Base-by-base conservation (phyloP, 2,888 invertebrate species). In the Tetragonisca angustula region DNA sequence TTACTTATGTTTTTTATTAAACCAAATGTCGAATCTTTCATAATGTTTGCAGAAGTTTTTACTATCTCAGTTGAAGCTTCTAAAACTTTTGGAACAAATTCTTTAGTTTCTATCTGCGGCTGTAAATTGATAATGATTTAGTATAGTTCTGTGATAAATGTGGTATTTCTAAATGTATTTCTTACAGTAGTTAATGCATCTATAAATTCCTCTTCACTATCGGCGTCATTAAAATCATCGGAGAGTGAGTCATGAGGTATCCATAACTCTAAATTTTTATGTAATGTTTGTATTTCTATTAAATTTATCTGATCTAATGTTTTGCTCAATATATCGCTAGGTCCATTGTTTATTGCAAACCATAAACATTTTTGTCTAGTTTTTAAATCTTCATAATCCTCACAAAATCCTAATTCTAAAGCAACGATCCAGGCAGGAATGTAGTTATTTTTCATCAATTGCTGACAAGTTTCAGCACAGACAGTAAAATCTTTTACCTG, bases 141-240 rank as follows among this genome's bases (percentile, higher is more conserved):
- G 49, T 64, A 70, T 21, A 54, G 56, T 36, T 24, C 19, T 62
- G n/a, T 4, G 24, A 52, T 68, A 13, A 17, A 11, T 49, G 68
- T 70, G 17, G 0, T 49, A 61, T 71, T 64, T 61, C 50, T n/a
- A 19, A 9, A 52, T 69, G n/a, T 15, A 72, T 70, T 43, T 62
- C 67, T 87, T 92, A 96, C 96, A 85, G 96, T 96, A 24, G 96
- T 96, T 84, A 96, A 94, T 11, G 96, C 96, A 90, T 96, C 96
- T 21, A 95, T 94, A 79, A 95, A 96, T 83, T 96, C 95, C 67
- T 96, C 96, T 69, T 96, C 96, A 5, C 95, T 95, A 15, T 95
- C 95, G 0, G 87, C 95, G 92, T 76, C 95, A 92, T 79, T 92
- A 73, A 62, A 93, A 59, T 86, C 84, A 52, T 91, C 90, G 64